A percentile compares a stretch with the other conserved stretches of the same genome.
Conservation (phyloP, 1,140 invertebrate species). For the Apis florea region DNA sequence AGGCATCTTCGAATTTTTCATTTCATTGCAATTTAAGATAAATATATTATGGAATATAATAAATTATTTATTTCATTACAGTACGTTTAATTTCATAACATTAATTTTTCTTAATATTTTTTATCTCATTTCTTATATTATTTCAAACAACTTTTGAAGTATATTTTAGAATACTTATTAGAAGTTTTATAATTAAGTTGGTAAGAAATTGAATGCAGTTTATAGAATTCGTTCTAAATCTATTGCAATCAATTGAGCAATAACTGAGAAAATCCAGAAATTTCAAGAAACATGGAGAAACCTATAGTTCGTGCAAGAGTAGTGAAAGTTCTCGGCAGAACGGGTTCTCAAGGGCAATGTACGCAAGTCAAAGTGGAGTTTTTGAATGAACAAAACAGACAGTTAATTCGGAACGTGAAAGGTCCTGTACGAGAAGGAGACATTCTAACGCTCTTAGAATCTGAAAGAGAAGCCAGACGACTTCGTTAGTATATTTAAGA, state of each 20-base stretch:
- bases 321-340: conserved; percentile 97
- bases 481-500: conserved; percentile 85
- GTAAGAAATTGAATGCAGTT: conserved; percentile 10
- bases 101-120: background rate
- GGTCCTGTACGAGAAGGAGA: conserved; percentile 99
- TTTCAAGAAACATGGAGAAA: conserved; percentile 86
- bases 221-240: conserved; percentile 5
- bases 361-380: conserved; percentile 99
- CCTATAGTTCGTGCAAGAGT: conserved; percentile 92
- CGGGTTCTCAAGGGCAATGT: conserved; percentile 99
- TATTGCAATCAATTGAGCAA: conserved; percentile 13
- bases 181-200: conserved; percentile 31
- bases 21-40: too few species aligned
- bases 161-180: background rate
- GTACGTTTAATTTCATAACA: background rate
- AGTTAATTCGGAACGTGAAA: conserved; percentile 99
- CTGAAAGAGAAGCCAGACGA: conserved; percentile 98
- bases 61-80: background rate
- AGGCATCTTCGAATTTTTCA: background rate
- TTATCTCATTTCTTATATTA: background rate
- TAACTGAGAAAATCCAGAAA: conserved; percentile 30
- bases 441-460: conserved; percentile 97
- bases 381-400: conserved; percentile 97
- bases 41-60: background rate
- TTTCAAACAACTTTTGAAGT: background rate